phyloP scores from a whole-genome alignment of 2,797 vertebrate species.

The Australoheros facetus region DNA sequence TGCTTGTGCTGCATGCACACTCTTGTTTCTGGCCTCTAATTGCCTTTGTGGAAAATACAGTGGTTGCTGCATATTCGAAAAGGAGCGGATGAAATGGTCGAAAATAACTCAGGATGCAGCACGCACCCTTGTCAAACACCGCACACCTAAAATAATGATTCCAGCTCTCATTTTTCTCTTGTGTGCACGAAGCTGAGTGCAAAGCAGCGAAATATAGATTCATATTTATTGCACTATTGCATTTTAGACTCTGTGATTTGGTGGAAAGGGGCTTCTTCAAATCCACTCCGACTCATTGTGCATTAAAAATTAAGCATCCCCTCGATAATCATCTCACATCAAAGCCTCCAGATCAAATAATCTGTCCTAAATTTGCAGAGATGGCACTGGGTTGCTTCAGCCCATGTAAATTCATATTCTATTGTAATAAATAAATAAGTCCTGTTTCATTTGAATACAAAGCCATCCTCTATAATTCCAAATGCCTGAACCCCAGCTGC shows the following conservation, averaged over 20 bases:
- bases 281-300: conserved; percentile 23
- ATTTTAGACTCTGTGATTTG: background rate
- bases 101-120: conserved; percentile 32
- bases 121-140: background rate
- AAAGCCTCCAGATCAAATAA: conserved; percentile 49
- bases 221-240: conserved; percentile 9
- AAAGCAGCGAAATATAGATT: background rate
- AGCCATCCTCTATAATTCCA: conserved; percentile 15
- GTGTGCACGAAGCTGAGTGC: background rate
- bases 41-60: conserved; percentile 78
- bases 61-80: conserved; percentile 57
- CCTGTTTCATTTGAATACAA: conserved; percentile 35
- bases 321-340: conserved; percentile 49
- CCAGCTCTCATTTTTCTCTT: background rate
- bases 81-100: conserved; percentile 36
- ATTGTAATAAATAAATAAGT: conserved; percentile 47
- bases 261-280: background rate
- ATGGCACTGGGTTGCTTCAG: conserved; percentile 24
- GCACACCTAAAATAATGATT: conserved; percentile 8
- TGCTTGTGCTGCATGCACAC: conserved; percentile 62
- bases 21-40: conserved; percentile 78
- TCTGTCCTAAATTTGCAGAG: conserved; percentile 61
- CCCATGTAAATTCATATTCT: conserved; percentile 35
- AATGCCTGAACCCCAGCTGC: conserved; percentile 14
- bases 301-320: conserved; percentile 12